These are phyloP conservation scores for Hydrozoanthus gracilis DNA, from an alignment of 92 coral and sea anemone genomes.

Conservation along the genomic window DNA sequence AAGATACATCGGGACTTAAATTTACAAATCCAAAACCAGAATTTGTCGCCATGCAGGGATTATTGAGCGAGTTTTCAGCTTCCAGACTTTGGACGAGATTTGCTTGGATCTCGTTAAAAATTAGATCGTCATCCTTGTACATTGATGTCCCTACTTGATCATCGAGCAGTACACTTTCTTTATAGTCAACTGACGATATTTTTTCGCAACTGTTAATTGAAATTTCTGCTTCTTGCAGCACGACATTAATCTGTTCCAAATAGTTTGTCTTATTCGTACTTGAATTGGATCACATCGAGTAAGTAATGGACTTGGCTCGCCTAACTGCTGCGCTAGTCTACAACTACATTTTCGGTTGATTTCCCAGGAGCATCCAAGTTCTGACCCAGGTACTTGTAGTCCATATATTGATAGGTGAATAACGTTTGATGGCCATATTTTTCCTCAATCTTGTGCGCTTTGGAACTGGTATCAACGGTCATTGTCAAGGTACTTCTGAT, in stretches of 20 bases:
- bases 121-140: background rate
- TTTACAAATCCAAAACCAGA: background rate
- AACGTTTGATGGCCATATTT: constrained; percentile 15
- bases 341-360: too few species aligned
- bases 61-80: background rate
- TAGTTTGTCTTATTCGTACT: background rate
- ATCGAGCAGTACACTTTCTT: background rate
- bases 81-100: background rate
- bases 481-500: background rate
- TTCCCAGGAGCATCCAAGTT: constrained; percentile 5
- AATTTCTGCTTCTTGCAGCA: background rate
- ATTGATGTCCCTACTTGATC: background rate
- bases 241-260: constrained; percentile 3
- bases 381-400: background rate
- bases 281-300: constrained; percentile 14
- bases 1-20: too few species aligned
- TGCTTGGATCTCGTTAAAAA: background rate
- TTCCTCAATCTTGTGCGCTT: constrained; percentile 15
- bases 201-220: background rate
- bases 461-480: constrained; percentile 8
- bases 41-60: background rate
- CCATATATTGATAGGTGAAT: constrained; percentile 4
- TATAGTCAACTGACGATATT: background rate
- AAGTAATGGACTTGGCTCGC: constrained; percentile 1
- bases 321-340: too few species aligned